Percentiles rank a stretch among this genome's conserved stretches.
Conservation (phyloP, 2,113 vertebrate genomes). For the Ivindomyrus marchei region DNA sequence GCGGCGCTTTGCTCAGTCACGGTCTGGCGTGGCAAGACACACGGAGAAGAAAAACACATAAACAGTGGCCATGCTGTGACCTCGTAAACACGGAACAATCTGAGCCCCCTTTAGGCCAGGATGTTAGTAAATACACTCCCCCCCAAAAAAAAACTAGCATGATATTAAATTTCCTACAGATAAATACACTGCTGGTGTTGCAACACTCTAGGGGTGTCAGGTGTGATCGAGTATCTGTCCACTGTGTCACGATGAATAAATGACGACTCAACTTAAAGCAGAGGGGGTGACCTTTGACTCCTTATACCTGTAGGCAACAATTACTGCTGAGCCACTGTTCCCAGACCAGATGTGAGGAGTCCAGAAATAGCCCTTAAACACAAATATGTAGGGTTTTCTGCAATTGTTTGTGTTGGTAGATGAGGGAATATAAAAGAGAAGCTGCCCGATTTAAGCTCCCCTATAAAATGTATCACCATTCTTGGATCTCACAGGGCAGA, state of each 20-base stretch:
- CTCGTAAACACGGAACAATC: slow-evolving; percentile 90
- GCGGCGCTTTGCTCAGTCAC: slow-evolving; percentile 57
- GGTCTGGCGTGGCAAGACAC: slow-evolving; percentile 51
- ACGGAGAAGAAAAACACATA: slow-evolving; percentile 60
- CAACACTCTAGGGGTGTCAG: slow-evolving; percentile 83
- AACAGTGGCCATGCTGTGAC: slow-evolving; percentile 83
- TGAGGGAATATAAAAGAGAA: background rate
- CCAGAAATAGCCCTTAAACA: slow-evolving; percentile 44
- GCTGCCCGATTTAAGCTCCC: background rate
- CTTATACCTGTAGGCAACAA: slow-evolving; percentile 75
- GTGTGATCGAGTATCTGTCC: slow-evolving; percentile 93
- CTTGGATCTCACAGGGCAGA: background rate
- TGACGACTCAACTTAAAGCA: slow-evolving; percentile 74
- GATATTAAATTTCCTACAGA: slow-evolving; percentile 81
- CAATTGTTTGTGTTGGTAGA: background rate
- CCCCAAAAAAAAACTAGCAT: slow-evolving; percentile 78
- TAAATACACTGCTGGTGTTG: slow-evolving; percentile 97
- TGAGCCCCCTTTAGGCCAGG: slow-evolving; percentile 70
- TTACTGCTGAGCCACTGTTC: slow-evolving; percentile 61
- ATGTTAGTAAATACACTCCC: slow-evolving; percentile 95
- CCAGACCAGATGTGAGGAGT: slow-evolving; percentile 68
- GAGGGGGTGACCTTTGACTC: slow-evolving; percentile 75
- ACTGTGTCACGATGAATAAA: slow-evolving; percentile 69
- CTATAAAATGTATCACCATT: background rate
- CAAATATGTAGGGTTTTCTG: slow-evolving; percentile 50